Percentiles rank a stretch among this genome's conserved stretches.
Evolutionary conservation across 2,113 vertebrate genomes (phyloP).

Genomic region (Carollia perspicillata): DNA sequence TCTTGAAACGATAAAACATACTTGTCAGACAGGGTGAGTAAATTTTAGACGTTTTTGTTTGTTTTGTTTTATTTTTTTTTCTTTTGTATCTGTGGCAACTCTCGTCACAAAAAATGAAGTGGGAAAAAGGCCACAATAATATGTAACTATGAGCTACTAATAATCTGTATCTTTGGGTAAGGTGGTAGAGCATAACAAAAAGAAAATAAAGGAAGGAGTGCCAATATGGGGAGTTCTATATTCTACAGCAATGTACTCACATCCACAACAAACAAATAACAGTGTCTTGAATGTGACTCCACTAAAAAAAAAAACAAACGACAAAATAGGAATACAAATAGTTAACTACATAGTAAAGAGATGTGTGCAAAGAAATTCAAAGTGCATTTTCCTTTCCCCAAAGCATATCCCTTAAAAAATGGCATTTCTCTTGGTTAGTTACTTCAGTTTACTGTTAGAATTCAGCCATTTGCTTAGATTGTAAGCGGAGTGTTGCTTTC

Average conservation of each 20-base stretch:
- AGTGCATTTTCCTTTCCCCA: slow-evolving; percentile 82
- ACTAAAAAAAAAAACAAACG: slow-evolving; percentile 95
- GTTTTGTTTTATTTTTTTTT: slow-evolving; percentile 83
- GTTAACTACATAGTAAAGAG: slow-evolving; percentile 91
- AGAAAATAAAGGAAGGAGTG: slow-evolving; percentile 95
- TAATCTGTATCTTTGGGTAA: slow-evolving; percentile 89
- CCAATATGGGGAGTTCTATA: slow-evolving; percentile 92
- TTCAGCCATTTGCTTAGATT: slow-evolving; percentile 78
- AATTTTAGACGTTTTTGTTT: slow-evolving; percentile 91
- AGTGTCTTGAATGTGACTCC: slow-evolving; percentile 97
- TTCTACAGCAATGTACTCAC: slow-evolving; percentile 96
- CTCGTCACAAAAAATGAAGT: slow-evolving; percentile 84
- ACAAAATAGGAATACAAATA: slow-evolving; percentile 95
- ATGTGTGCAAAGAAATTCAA: slow-evolving; percentile 88
- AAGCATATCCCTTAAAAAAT: slow-evolving; percentile 77
- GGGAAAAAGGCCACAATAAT: slow-evolving; percentile 84
- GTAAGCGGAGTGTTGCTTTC: slow-evolving; percentile 79
- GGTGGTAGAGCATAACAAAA: slow-evolving; percentile 95
- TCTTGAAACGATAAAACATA: slow-evolving; percentile 99
- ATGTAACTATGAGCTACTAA: slow-evolving; percentile 82
- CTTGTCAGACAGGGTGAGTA: slow-evolving; percentile 99
- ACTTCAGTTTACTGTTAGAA: slow-evolving; percentile 77
- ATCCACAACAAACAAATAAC: slow-evolving; percentile 98
- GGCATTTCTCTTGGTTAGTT: slow-evolving; percentile 74
- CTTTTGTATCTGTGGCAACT: slow-evolving; percentile 84